A percentile compares a stretch with the other conserved stretches of the same genome.
Conservation (phyloP, 2,888 invertebrate genomes). For the Cylindroiulus punctatus region DNA sequence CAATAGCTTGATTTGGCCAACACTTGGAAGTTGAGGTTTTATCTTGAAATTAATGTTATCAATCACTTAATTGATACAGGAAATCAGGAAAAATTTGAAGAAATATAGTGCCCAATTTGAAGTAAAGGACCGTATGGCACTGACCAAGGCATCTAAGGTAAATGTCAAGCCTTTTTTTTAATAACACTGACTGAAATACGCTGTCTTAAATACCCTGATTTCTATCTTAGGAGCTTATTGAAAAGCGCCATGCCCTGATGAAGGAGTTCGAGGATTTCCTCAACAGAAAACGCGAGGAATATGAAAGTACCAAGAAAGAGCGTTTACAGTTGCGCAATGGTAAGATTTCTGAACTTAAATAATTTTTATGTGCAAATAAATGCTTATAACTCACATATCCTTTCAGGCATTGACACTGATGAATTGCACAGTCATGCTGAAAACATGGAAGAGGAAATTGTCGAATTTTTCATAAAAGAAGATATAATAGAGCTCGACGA, state of each 20-base stretch:
- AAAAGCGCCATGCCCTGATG: constrained; percentile 88
- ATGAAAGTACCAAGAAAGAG: constrained; percentile 79
- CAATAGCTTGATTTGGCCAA: not conserved
- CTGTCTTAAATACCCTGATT: constrained; percentile 60
- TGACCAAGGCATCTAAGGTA: constrained; percentile 86
- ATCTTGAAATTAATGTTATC: not conserved
- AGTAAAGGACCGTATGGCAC: constrained; percentile 91
- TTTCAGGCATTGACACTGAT: constrained; percentile 90
- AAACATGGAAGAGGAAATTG: constrained; percentile 92
- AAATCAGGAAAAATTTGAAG: constrained; percentile 97
- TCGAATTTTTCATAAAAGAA: constrained; percentile 98
- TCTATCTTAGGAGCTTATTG: constrained; percentile 77
- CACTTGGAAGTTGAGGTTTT: not conserved
- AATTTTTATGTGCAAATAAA: not conserved
- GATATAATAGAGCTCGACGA: constrained; percentile 71
- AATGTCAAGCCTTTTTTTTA: constrained; percentile 66
- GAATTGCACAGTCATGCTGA: constrained; percentile 83
- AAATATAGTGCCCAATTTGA: constrained; percentile 96
- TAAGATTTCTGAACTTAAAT: constrained; percentile 71
- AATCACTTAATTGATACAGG: constrained; percentile 68
- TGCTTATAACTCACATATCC: not conserved
- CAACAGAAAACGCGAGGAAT: constrained; percentile 78
- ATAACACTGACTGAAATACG: not conserved
- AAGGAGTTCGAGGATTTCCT: constrained; percentile 86
- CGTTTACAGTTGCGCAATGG: constrained; percentile 87